phyloP scores from a whole-genome alignment of 1,140 invertebrate genomes.

The Phthorimaea operculella region DNA sequence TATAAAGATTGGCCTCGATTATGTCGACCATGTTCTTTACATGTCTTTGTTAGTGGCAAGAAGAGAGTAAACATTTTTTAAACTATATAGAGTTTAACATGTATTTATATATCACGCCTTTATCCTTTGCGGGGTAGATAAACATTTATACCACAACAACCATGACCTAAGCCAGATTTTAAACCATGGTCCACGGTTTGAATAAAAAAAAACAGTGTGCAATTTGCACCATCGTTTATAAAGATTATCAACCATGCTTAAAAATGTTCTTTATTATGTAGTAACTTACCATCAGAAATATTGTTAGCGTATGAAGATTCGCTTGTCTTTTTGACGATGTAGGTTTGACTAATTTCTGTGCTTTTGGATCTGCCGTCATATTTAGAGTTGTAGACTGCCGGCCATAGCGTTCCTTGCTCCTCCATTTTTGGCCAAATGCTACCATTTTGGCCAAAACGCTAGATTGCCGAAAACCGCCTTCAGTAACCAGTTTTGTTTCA shows the following conservation, averaged over 20 bases:
- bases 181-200: too few species aligned
- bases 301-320: conserved; percentile 51
- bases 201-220: neutral
- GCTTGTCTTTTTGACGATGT: conserved; percentile 56
- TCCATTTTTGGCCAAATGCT: conserved; percentile 82
- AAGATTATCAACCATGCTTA: too few species aligned
- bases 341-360: conserved; percentile 48
- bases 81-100: too few species aligned
- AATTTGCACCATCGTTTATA: conserved; percentile 21
- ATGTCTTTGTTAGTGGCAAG: too few species aligned
- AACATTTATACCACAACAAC: too few species aligned
- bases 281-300: conserved; percentile 52
- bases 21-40: too few species aligned
- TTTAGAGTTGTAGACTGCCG: conserved; percentile 37
- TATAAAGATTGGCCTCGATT: neutral
- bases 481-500: conserved; percentile 81
- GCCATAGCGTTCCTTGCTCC: conserved; percentile 66
- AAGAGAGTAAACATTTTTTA: too few species aligned
- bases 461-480: conserved; percentile 82
- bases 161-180: conserved; percentile 6
- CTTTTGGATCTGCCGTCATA: conserved; percentile 53
- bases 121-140: too few species aligned
- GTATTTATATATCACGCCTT: too few species aligned
- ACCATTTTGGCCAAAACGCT: conserved; percentile 86
- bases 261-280: neutral